Evolutionary conservation across 2,797 vertebrate genomes (phyloP).

Genomic region (Euphonia xanthogaster): DNA sequence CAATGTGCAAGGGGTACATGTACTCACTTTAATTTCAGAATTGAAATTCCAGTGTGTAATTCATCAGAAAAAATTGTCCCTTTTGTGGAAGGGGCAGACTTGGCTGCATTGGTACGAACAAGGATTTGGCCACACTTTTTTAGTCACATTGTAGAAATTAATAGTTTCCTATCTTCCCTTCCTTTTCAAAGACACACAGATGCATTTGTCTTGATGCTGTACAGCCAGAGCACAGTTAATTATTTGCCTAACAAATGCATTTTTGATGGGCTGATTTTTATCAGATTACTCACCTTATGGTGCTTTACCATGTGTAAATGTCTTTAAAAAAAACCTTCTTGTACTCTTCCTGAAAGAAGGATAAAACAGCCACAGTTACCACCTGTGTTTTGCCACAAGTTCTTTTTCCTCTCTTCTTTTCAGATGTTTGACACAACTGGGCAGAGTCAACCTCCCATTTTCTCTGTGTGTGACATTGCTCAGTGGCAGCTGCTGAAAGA

Average conservation of each 20-base stretch:
- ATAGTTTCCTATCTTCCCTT: not conserved
- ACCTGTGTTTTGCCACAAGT: not conserved
- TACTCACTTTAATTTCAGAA: not conserved
- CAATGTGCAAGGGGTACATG: not conserved
- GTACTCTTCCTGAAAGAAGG: not conserved
- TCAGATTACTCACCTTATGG: not conserved
- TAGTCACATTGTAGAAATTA: not conserved
- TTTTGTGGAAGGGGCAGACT: not conserved
- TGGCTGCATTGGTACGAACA: not conserved
- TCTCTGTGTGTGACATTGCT: slow-evolving; percentile 42
- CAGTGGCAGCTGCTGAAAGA: slow-evolving; percentile 59
- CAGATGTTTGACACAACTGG: slow-evolving; percentile 43
- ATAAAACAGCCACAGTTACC: not conserved
- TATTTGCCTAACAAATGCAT: not conserved
- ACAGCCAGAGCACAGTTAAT: not conserved
- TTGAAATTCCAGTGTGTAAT: not conserved
- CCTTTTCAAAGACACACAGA: not conserved
- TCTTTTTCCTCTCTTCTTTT: slow-evolving; percentile 16
- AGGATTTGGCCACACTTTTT: not conserved
- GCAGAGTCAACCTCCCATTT: slow-evolving; percentile 41
- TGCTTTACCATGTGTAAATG: not conserved
- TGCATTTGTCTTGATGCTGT: not conserved
- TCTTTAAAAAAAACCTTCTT: not conserved
- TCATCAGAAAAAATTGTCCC: not conserved
- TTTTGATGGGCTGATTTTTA: not conserved